phyloP scores from a whole-genome alignment of 2,113 vertebrate genomes.

The Mustela lutreola region DNA sequence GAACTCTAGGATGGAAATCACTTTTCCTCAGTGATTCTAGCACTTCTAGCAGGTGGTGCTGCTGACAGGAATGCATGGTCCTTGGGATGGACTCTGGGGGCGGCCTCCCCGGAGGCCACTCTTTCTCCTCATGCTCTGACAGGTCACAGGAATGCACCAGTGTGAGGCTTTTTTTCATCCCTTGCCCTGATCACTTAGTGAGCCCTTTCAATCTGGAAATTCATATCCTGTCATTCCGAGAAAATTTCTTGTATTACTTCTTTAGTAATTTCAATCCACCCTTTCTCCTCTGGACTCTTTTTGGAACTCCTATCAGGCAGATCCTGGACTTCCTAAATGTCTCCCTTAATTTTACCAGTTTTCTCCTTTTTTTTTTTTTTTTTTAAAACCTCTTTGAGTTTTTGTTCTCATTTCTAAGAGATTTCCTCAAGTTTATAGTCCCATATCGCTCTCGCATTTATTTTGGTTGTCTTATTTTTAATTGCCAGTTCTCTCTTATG shows the following conservation, averaged over 20 bases:
- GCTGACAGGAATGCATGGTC: not conserved
- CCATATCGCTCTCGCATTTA: not conserved
- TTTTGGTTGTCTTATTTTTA: not conserved
- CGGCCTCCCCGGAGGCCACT: not conserved
- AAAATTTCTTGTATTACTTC: not conserved
- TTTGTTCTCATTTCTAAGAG: not conserved
- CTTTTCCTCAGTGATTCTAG: not conserved
- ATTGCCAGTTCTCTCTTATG: not conserved
- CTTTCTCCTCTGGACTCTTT: not conserved
- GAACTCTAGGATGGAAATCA: not conserved
- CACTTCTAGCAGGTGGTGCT: not conserved
- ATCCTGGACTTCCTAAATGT: not conserved
- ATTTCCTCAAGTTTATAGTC: not conserved
- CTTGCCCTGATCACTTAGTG: not conserved
- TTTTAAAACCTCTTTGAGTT: not conserved
- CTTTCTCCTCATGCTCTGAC: not conserved
- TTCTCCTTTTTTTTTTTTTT: not conserved
- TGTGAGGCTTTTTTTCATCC: not conserved
- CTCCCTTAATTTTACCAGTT: constrained; percentile 13
- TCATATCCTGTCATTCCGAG: not conserved
- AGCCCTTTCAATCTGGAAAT: not conserved
- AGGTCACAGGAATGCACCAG: not conserved
- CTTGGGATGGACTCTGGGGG: not conserved
- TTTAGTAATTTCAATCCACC: not conserved
- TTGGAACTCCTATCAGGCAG: not conserved